Conservation (phyloP, 2,113 vertebrate species). For the Gallinago jamesoni region DNA sequence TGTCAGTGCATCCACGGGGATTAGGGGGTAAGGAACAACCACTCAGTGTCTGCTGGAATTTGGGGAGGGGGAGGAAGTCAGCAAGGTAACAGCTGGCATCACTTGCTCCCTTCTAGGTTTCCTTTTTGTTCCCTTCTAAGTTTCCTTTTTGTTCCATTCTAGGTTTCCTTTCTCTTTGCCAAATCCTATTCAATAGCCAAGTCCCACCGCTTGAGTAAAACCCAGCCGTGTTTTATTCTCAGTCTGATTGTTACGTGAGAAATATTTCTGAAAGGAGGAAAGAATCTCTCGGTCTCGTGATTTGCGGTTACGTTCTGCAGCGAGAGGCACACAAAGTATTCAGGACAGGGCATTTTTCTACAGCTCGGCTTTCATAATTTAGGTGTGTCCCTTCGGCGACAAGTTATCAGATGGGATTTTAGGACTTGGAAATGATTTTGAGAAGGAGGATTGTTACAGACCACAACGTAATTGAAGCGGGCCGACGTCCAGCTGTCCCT, state of each 20-base stretch:
- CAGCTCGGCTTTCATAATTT: background rate
- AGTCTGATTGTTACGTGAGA: background rate
- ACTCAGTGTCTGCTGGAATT: background rate
- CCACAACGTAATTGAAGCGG: conserved; percentile 14
- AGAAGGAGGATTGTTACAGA: conserved; percentile 22
- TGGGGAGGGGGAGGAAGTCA: background rate
- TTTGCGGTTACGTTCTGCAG: background rate
- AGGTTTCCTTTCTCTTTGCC: conserved; percentile 22
- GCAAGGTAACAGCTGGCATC: conserved; percentile 10
- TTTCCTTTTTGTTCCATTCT: background rate
- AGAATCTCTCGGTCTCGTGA: background rate
- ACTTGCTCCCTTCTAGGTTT: background rate
- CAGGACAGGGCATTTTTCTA: background rate
- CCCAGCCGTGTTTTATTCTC: conserved; percentile 2
- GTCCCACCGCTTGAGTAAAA: background rate
- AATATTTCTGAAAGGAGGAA: background rate
- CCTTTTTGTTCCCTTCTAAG: background rate
- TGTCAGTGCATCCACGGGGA: background rate
- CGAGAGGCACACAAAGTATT: background rate
- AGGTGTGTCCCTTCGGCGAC: conserved; percentile 19
- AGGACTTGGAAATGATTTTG: conserved; percentile 15
- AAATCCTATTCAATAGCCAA: background rate
- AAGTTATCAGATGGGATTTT: conserved; percentile 22
- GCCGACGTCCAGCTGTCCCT: conserved; percentile 3
- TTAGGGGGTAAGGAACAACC: background rate